phyloP scores from a whole-genome alignment of 2,888 invertebrate genomes.

The Keiferia lycopersicella region DNA sequence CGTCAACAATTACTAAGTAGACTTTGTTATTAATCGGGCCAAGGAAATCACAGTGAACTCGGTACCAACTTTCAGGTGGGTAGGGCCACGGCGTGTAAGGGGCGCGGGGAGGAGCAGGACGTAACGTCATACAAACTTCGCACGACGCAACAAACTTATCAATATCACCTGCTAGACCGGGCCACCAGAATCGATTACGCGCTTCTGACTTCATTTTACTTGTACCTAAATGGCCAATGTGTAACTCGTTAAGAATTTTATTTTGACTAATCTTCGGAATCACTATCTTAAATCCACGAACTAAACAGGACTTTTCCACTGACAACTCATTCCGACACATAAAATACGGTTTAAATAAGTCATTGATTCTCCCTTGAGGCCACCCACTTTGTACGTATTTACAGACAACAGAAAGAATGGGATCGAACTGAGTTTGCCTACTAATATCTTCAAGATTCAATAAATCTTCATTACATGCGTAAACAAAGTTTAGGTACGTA shows the following conservation, averaged over 20 bases:
- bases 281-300: neutral
- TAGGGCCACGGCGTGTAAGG: constrained; percentile 9
- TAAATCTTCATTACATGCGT: neutral
- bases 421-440: constrained; percentile 1
- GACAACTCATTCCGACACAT: constrained; percentile 16
- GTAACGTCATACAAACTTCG: neutral
- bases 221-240: constrained; percentile 27
- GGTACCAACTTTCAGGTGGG: neutral
- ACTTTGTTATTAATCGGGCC: constrained; percentile 10
- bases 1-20: constrained; percentile 20
- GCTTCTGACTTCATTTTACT: constrained; percentile 25
- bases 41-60: constrained; percentile 15
- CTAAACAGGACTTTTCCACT: constrained; percentile 3
- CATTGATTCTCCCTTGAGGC: neutral
- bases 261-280: neutral
- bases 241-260: constrained; percentile 24
- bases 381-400: neutral
- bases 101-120: constrained; percentile 12
- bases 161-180: constrained; percentile 13
- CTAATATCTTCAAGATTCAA: neutral
- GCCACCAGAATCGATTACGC: constrained; percentile 20
- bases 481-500: constrained; percentile 20
- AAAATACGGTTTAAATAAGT: constrained; percentile 5
- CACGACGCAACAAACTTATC: neutral
- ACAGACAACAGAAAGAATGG: neutral